These are phyloP conservation scores for Aporrectodea caliginosa DNA, from an alignment of 1,140 invertebrate species.

Conservation along the genomic window DNA sequence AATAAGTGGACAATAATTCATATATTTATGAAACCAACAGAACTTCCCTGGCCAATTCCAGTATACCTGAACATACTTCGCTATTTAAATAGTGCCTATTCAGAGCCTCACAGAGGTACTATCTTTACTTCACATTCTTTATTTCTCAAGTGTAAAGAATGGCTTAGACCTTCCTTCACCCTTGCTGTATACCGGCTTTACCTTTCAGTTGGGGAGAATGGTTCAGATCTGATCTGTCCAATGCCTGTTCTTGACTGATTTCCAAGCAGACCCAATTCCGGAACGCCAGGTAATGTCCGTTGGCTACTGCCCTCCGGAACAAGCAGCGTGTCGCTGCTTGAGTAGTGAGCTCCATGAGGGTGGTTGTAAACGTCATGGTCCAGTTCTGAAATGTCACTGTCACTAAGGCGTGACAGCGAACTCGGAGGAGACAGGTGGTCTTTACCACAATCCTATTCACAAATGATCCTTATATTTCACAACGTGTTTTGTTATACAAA, in stretches of 20 bases:
- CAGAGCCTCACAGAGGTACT: too few relatives aligned
- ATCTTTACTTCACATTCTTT: too few relatives aligned
- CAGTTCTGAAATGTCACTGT: conserved; percentile 78
- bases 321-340: conserved; percentile 55
- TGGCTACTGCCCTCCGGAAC: conserved; percentile 13
- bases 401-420: conserved; percentile 78
- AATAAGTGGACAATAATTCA: too few relatives aligned
- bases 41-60: too few relatives aligned
- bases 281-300: not conserved
- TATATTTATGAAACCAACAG: too few relatives aligned
- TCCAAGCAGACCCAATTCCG: not conserved
- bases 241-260: not conserved
- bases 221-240: not conserved
- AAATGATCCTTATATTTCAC: too few relatives aligned
- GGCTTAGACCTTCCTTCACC: too few relatives aligned
- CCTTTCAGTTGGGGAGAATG: not conserved
- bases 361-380: conserved; percentile 69
- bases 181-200: too few relatives aligned
- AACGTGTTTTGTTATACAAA: too few relatives aligned
- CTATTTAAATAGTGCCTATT: too few relatives aligned
- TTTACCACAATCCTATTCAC: conserved; percentile 52
- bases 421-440: conserved; percentile 89
- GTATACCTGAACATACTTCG: too few relatives aligned
- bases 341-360: conserved; percentile 20
- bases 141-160: too few relatives aligned